Base-by-base conservation (phyloP, 2,113 vertebrate genomes). In the Entomyzon cyanotis region DNA sequence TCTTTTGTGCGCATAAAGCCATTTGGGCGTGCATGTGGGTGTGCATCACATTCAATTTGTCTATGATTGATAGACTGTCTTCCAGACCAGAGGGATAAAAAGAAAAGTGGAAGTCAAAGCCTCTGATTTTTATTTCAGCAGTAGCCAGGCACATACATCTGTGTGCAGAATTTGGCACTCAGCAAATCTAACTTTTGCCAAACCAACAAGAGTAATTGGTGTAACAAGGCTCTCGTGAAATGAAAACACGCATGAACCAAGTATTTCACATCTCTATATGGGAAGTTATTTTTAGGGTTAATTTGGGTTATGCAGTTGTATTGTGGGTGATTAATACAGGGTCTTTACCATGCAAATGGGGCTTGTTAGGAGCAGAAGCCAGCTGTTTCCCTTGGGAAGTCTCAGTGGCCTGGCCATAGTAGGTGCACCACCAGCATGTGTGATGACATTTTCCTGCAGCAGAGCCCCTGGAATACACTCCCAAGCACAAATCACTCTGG, bases 61-160 rank as follows among this genome's bases (percentile, higher is more conserved):
- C 56, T 37, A 0, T 93, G 93, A 96, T 89, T 89, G 91, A 91
- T 37, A 93, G 90, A 89, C 91, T 86, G 63, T 84, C 86, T 95
- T 95, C 96, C 90, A 93, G 79, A 92, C 90, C 94, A 89, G 78
- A 95, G 83, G 64, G 41, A 93, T 67, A 60, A 71, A 93, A 95
- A 84, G 94, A 94, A 96, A 96, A 93, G 65, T 87, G 87, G 92
- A 95, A 96, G 95, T 97, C 94, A 97, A 96, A 97, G 95, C 92
- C 93, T 95, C 95, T 97, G 95, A 97, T 97, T 97, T 97, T 96
- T 90, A 94, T 97, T 97, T 97, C 96, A 97, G 90, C 25, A 9
- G 77, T 95, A 96, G 96, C 95, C 96, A 97, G 95, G 81, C 94
- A 81, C 53, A 91, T 73, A 73, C 96, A 97, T 97, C 95, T 95